These are phyloP conservation scores for Nanorana parkeri DNA, from an alignment of 2,113 vertebrate genomes.

Conservation along the genomic window DNA sequence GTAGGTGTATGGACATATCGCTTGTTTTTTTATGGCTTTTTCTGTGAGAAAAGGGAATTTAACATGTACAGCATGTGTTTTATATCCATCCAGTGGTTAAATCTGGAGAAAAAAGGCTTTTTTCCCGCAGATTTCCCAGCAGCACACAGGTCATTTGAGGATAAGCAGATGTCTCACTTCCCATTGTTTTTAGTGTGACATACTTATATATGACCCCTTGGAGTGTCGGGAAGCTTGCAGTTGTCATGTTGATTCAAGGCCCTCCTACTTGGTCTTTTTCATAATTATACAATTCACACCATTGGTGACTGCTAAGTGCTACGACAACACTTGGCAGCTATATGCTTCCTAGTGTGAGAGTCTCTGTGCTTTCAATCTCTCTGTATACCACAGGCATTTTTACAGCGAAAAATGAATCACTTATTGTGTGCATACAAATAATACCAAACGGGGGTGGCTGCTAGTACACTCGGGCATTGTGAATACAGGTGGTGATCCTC, in stretches of 20 bases:
- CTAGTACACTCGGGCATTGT: conserved; percentile 14
- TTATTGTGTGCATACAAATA: not conserved
- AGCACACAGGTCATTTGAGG: too few species aligned
- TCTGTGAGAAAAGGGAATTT: too few species aligned
- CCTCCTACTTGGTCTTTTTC: too few species aligned
- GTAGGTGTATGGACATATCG: too few species aligned
- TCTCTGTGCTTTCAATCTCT: not conserved
- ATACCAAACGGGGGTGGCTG: not conserved
- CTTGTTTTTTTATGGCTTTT: too few species aligned
- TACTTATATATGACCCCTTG: too few species aligned
- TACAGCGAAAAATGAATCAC: conserved; percentile 18
- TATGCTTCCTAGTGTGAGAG: not conserved
- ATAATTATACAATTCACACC: not conserved
- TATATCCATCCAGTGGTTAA: too few species aligned
- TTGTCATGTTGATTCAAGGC: not conserved
- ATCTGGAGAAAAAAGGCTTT: too few species aligned
- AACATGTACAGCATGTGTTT: too few species aligned
- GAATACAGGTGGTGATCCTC: conserved; percentile 24
- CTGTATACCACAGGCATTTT: not conserved
- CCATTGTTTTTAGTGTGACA: too few species aligned
- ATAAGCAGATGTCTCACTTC: too few species aligned
- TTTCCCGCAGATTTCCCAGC: too few species aligned
- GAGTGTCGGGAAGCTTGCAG: not conserved
- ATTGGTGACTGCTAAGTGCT: not conserved
- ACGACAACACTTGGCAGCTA: not conserved